phyloP scores from a whole-genome alignment of 2,797 vertebrate species.

The Catharus ustulatus region DNA sequence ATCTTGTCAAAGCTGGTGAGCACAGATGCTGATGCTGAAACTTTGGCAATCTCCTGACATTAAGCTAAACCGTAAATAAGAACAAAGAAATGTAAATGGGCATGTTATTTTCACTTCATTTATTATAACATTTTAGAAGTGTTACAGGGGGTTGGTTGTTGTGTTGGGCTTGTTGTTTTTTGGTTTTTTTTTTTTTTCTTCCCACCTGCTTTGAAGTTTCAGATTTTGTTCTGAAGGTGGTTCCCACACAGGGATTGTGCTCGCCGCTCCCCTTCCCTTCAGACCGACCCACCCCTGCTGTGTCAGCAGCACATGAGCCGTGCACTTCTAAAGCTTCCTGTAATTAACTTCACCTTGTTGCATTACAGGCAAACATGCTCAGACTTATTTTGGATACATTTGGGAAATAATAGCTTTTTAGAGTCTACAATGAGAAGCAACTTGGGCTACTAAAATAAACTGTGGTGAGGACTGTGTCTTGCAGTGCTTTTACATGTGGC shows the following conservation, averaged over 20 bases:
- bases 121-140: slow-evolving; percentile 36
- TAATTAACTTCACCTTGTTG: slow-evolving; percentile 60
- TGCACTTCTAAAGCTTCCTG: slow-evolving; percentile 43
- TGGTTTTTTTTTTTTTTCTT: neutral
- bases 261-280: neutral
- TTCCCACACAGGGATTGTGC: slow-evolving; percentile 49
- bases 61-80: slow-evolving; percentile 24
- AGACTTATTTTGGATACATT: slow-evolving; percentile 47
- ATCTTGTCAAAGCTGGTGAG: neutral
- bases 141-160: neutral
- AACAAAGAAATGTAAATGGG: slow-evolving; percentile 68
- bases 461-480: neutral
- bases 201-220: slow-evolving; percentile 45
- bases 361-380: slow-evolving; percentile 48
- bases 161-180: neutral
- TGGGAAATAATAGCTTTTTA: slow-evolving; percentile 58
- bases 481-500: neutral
- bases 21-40: slow-evolving; percentile 42
- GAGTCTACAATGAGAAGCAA: neutral
- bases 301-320: slow-evolving; percentile 49
- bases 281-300: neutral
- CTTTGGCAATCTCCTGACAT: slow-evolving; percentile 61
- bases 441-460: slow-evolving; percentile 22
- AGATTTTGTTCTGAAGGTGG: slow-evolving; percentile 30
- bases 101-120: slow-evolving; percentile 31